Conservation (phyloP, 2,113 vertebrate genomes). For the Mesocricetus auratus region DNA sequence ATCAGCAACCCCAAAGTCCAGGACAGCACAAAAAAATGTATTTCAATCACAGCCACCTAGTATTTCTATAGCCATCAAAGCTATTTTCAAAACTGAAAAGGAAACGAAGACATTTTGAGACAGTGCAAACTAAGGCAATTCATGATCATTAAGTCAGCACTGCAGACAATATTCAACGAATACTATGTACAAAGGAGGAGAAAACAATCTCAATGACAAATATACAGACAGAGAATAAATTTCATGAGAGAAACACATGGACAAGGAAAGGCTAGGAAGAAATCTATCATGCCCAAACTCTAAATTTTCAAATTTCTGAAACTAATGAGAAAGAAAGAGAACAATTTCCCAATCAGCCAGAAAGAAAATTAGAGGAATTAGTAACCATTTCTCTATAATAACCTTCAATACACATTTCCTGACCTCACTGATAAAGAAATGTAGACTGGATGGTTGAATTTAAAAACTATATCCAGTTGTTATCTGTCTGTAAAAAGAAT, state of each 20-base stretch:
- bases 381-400: not conserved
- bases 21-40: not conserved
- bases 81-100: not conserved
- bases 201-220: not conserved
- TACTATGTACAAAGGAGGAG: not conserved
- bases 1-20: not conserved
- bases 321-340: not conserved
- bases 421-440: not conserved
- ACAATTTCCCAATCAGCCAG: not conserved
- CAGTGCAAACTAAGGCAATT: not conserved
- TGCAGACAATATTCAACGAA: not conserved
- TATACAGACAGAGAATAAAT: not conserved
- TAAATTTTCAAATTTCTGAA: not conserved
- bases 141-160: not conserved
- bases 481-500: not conserved
- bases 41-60: not conserved
- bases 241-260: not conserved
- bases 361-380: not conserved
- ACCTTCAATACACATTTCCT: not conserved
- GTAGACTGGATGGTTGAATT: not conserved
- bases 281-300: not conserved
- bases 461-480: not conserved
- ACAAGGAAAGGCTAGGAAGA: not conserved
- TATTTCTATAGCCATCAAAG: not conserved
- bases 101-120: not conserved